phyloP scores from a whole-genome alignment of 2,797 vertebrate species.

The Ceryle rudis region DNA sequence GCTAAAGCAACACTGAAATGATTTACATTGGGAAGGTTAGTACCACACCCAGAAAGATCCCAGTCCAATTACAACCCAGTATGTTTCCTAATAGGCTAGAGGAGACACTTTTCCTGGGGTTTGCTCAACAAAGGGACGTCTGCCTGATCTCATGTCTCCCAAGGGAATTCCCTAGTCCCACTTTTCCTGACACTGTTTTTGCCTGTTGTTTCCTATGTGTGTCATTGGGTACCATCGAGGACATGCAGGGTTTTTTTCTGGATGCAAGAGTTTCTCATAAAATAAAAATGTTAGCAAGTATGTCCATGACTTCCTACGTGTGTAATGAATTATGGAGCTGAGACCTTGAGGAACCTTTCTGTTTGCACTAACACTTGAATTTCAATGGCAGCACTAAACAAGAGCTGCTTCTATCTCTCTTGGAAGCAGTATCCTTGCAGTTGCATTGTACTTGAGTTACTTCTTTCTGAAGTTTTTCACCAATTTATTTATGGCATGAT shows the following conservation, averaged over 20 bases:
- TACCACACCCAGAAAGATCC: neutral
- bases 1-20: neutral
- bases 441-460: neutral
- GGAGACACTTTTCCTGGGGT: neutral
- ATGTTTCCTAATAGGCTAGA: neutral
- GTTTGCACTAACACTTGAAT: neutral
- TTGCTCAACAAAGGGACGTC: neutral
- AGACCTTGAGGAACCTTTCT: neutral
- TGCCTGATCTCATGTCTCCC: accelerated
- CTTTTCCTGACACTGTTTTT: neutral
- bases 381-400: neutral
- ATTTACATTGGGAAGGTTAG: neutral
- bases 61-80: neutral
- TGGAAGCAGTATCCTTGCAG: neutral
- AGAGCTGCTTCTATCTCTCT: neutral
- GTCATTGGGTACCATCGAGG: neutral
- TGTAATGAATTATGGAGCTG: neutral
- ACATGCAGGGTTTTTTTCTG: neutral
- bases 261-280: neutral
- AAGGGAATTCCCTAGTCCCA: neutral
- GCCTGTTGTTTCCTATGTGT: neutral
- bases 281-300: neutral
- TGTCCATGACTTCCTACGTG: accelerated
- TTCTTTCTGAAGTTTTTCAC: neutral
- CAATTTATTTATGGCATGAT: neutral